phyloP scores from a whole-genome alignment of 2,888 invertebrate genomes.

The Anthrax anthrax region DNA sequence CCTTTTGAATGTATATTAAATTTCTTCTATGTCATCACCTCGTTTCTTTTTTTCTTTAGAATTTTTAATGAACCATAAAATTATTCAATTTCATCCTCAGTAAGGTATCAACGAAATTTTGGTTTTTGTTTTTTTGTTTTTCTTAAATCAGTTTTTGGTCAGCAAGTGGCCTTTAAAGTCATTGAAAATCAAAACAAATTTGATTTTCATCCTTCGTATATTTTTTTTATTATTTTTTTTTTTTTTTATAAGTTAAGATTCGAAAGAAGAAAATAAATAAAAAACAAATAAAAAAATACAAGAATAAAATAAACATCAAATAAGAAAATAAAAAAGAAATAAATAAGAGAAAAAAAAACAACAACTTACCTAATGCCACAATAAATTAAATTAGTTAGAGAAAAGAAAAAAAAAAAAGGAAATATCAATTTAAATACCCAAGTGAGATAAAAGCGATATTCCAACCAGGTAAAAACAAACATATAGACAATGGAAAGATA shows the following conservation, averaged over 20 bases:
- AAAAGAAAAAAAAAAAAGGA: background rate
- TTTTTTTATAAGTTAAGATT: too few species aligned
- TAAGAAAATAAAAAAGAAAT: background rate
- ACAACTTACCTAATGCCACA: constrained; percentile 8
- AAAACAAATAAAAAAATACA: too few species aligned
- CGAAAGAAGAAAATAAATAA: too few species aligned
- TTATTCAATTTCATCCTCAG: constrained; percentile 10
- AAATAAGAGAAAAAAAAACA: background rate
- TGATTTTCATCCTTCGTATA: background rate
- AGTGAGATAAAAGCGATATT: background rate
- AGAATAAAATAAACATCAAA: too few species aligned
- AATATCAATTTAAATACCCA: background rate
- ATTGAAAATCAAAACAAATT: background rate
- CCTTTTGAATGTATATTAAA: background rate
- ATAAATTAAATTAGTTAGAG: constrained; percentile 13
- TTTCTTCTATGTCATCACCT: constrained; percentile 11
- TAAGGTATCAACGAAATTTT: background rate
- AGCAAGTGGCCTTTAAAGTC: background rate
- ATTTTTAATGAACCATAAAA: constrained; percentile 9
- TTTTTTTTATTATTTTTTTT: too few species aligned
- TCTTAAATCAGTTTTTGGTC: background rate
- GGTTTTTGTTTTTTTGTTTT: too few species aligned
- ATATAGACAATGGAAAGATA: constrained; percentile 15
- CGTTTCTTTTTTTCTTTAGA: background rate
- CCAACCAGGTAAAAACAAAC: constrained; percentile 6